Evolutionary conservation across 2,113 vertebrate genomes (phyloP), one percentile per base, ranked within the genome.

Genomic region (Oryzias curvinotus): DNA sequence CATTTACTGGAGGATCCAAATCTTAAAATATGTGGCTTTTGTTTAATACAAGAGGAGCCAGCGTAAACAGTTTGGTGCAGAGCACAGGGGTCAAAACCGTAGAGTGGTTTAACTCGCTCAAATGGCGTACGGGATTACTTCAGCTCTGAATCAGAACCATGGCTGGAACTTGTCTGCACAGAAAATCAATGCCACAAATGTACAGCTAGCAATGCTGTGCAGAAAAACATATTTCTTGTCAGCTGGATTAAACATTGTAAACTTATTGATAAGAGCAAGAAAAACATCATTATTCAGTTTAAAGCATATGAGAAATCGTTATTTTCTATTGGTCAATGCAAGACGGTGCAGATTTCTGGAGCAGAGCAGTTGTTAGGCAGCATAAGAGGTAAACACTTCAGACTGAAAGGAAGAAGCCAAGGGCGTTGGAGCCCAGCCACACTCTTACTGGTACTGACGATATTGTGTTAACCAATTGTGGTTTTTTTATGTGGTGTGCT

Each of bases 21-120:
- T 80, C 77, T 65, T 85, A 87, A 88, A 90, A 68, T 88, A 86
- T 88, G 87, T 80, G 68, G 78, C 82, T 71, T 51, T 66, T 86
- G 83, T 82, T 84, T 83, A 86, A 83, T 65, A 80, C 69, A 59
- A 45, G 57, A 26, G 77, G 80, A 84, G 85, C 62, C 76, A 76
- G 76, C 65, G 18, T 90, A 89, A 90, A 88, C 84, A 86, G 53
- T 64, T 73, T 56, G 45, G 55, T 19, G 57, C 36, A 52, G 58
- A 82, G 81, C 78, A 5, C 64, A 69, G 54, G 66, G 86, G 84
- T 90, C 85, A 85, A 54, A 80, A 77, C 12, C 54, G 82, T 89
- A 85, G 58, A 80, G 77, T 12, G 58, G 82, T 89, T 89, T 90
- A 55, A 48, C 73, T 61, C 81, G 76, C 71, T 84, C 74, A 67